Percentiles rank a stretch among this genome's conserved stretches.
phyloP scores from a whole-genome alignment of 2,888 invertebrate species.

The Nomada ferruginata region DNA sequence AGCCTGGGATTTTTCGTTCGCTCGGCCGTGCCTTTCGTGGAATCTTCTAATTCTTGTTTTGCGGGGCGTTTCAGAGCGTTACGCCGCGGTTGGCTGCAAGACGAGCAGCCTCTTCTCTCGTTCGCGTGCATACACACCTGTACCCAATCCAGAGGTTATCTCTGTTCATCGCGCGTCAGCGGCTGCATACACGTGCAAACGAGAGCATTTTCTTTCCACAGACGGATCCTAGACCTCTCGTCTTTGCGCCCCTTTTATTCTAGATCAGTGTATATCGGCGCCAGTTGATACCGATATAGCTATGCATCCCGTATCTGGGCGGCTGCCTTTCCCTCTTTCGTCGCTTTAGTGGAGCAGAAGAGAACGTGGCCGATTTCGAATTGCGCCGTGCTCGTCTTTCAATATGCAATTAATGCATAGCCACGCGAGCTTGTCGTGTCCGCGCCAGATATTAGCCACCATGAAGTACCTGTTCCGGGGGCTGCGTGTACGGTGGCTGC shows the following conservation, averaged over 20 bases:
- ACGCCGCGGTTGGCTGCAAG: constrained; percentile 69
- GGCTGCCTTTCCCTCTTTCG: constrained; percentile 65
- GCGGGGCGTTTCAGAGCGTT: constrained; percentile 80
- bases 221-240: constrained; percentile 4
- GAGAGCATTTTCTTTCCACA: background rate
- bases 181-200: too few relatives aligned
- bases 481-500: too few relatives aligned
- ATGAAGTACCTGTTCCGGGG: constrained; percentile 6
- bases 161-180: constrained; percentile 1
- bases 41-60: constrained; percentile 72
- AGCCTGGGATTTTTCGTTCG: constrained; percentile 72
- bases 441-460: constrained; percentile 35
- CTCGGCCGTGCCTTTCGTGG: constrained; percentile 52
- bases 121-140: background rate
- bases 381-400: constrained; percentile 22
- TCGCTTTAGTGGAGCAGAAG: constrained; percentile 75
- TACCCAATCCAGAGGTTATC: background rate
- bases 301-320: background rate
- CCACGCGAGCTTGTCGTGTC: constrained; percentile 8
- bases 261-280: constrained; percentile 52
- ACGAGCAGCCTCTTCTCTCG: constrained; percentile 19
- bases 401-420: constrained; percentile 47
- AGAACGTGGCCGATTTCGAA: constrained; percentile 71
- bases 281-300: constrained; percentile 2
- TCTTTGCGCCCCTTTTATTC: constrained; percentile 47